Evolutionary conservation across 2,888 invertebrate species (phyloP).

Genomic region (Bimastos eiseni): DNA sequence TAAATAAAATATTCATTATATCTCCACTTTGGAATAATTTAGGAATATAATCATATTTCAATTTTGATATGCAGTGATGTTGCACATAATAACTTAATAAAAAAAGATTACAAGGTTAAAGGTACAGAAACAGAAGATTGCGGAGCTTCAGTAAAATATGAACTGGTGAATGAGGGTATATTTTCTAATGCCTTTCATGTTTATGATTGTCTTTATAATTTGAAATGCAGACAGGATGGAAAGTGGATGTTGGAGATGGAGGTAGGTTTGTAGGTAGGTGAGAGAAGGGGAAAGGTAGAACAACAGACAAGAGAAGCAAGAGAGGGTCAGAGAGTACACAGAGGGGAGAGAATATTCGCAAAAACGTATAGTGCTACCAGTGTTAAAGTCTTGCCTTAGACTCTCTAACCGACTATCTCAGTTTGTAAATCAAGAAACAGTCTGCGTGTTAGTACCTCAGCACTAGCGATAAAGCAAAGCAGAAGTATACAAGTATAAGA

Average conservation of each 20-base stretch:
- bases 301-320: background rate
- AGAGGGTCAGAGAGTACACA: background rate
- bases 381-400: background rate
- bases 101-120: too few species aligned
- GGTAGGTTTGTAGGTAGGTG: background rate
- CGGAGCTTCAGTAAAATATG: constrained; percentile 10
- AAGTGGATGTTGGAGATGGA: background rate
- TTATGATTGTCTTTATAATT: background rate
- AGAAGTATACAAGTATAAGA: background rate
- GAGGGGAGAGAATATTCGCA: background rate
- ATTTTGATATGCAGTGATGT: too few species aligned
- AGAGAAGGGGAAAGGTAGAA: background rate
- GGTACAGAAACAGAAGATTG: background rate
- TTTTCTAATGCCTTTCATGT: background rate
- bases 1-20: too few species aligned
- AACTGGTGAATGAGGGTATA: background rate
- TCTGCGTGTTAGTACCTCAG: background rate
- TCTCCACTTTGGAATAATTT: too few species aligned
- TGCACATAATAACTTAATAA: too few species aligned
- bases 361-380: background rate
- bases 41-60: too few species aligned
- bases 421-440: constrained; percentile 13
- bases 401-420: background rate
- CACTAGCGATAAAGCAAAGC: background rate
- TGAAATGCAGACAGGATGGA: background rate